Percentiles rank a stretch among this genome's conserved stretches.
phyloP scores from a whole-genome alignment of 92 coral and sea anemone species.

The Palythoa caribaeorum region DNA sequence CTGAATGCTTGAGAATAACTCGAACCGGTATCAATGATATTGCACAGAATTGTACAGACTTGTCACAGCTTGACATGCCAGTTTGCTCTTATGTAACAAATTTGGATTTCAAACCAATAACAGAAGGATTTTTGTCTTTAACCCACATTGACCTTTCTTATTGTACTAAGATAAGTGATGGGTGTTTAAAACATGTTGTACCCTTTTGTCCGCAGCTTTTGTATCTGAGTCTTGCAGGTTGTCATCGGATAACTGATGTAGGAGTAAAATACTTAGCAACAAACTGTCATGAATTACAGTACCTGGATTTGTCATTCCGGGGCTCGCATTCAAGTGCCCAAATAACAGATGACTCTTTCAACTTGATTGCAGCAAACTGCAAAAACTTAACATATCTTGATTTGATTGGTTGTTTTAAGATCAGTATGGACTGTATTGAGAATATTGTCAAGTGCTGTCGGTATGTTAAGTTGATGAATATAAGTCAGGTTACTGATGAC shows the following conservation, averaged over 20 bases:
- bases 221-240: slow-evolving; percentile 81
- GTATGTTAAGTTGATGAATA: slow-evolving; percentile 69
- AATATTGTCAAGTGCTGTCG: slow-evolving; percentile 56
- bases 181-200: slow-evolving; percentile 66
- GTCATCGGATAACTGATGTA: slow-evolving; percentile 78
- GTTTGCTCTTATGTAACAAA: slow-evolving; percentile 78
- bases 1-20: slow-evolving; percentile 83
- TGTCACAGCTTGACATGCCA: slow-evolving; percentile 76
- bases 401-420: slow-evolving; percentile 80
- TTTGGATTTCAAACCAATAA: slow-evolving; percentile 66
- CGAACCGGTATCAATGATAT: slow-evolving; percentile 70
- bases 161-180: slow-evolving; percentile 81
- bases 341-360: slow-evolving; percentile 73
- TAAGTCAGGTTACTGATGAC: slow-evolving; percentile 65
- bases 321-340: slow-evolving; percentile 79
- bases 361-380: slow-evolving; percentile 68
- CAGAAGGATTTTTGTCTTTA: slow-evolving; percentile 41
- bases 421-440: slow-evolving; percentile 60
- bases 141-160: slow-evolving; percentile 73
- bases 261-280: slow-evolving; percentile 69
- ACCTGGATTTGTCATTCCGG: slow-evolving; percentile 79
- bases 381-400: slow-evolving; percentile 66
- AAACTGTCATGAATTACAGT: slow-evolving; percentile 63
- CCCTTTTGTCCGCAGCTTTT: slow-evolving; percentile 61
- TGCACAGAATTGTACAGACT: slow-evolving; percentile 75